Evolutionary conservation across 2,888 invertebrate genomes (phyloP), one percentile per base, ranked within the genome.

Genomic region (Imbricaverruca yamaguchii): DNA sequence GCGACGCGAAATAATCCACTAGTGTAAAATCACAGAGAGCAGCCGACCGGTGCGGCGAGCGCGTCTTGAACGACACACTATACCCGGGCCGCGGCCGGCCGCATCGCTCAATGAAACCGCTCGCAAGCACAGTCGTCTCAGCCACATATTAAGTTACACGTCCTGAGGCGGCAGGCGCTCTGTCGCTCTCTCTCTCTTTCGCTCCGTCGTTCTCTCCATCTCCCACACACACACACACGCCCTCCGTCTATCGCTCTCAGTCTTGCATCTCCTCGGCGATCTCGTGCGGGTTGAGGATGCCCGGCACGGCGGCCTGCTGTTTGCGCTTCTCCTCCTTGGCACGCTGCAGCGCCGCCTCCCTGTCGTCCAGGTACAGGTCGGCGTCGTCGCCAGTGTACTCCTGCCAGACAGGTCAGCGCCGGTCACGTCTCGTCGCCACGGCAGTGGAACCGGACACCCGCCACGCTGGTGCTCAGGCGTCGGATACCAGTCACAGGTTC

Each of bases 351-450:
- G 95, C 93, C 84, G 91, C 91, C 88, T 98, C 94, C 85, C 98
- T 92, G 88, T 99, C 99, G 87, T 99, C 99, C 86, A 99, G 89
- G 89, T 94, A 99, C 86, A 99, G 90, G 89, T 99, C 99, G 83
- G 95, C 93, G 88, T 98, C 97, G 88, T 97, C 97, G 78, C 99
- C 99, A 57, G 97, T 96, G 88, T 95, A 97, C 90, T 99, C 99
- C 98, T 98, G 88, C 9, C 89, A 56, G 80, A 12, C 23, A 7
- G 55, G 39, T 12, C 25, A 23, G 21, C 13, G 13, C 21, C 6
- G 61, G 21, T 18, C 23, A 65, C 59, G 59, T 56, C 78, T 77
- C 69, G 57, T 53, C 74, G 80, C 67, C n/a, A 39, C 39, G 39
- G 39, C 1, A 39, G 39, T 39, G 39, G 39, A 39, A 39, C n/a